Evolutionary conservation across 1,140 invertebrate species (phyloP).

Genomic region (Danaus melanippus): DNA sequence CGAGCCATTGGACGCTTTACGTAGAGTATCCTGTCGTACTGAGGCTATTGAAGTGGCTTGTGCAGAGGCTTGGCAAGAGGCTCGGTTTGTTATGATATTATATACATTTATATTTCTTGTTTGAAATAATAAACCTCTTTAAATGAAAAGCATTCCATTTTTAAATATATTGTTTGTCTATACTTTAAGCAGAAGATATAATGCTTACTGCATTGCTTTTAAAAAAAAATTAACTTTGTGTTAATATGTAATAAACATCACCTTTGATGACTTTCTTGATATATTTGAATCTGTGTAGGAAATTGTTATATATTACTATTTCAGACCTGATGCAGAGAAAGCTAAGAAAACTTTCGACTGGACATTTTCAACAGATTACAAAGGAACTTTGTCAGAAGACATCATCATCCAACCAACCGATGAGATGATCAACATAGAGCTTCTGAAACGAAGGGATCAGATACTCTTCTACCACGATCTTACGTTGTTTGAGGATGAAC

Average conservation of each 20-base stretch:
- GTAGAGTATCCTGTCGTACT: constrained; percentile 84
- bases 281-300: too few species aligned
- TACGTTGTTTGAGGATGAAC: constrained; percentile 96
- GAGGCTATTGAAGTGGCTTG: constrained; percentile 89
- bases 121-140: neutral
- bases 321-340: constrained; percentile 77
- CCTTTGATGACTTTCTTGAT: too few species aligned
- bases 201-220: too few species aligned
- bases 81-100: constrained; percentile 72
- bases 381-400: constrained; percentile 83
- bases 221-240: too few species aligned
- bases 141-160: too few species aligned
- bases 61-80: constrained; percentile 90
- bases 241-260: too few species aligned
- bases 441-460: constrained; percentile 90
- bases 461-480: constrained; percentile 97
- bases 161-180: too few species aligned
- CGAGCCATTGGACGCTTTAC: constrained; percentile 92
- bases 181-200: too few species aligned
- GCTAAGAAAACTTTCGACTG: constrained; percentile 95
- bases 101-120: constrained; percentile 1
- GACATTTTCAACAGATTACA: constrained; percentile 97
- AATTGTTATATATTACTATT: constrained; percentile 20
- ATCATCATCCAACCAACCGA: constrained; percentile 76
- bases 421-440: constrained; percentile 90